Conservation (phyloP, 2,888 invertebrate species). For the Hypomecis punctinalis region DNA sequence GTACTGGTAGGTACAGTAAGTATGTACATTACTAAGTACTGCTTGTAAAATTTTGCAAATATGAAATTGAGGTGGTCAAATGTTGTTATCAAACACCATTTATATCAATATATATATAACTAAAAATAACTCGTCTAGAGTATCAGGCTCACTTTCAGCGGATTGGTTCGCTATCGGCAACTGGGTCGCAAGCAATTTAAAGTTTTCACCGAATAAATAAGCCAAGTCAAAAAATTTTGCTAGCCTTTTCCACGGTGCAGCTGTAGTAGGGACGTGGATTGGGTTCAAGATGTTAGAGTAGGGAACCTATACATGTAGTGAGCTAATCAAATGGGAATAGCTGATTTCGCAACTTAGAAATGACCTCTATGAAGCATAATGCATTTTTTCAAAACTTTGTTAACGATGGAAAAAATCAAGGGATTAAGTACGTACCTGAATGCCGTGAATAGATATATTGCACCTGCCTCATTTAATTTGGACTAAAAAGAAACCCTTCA, state of each 20-base stretch:
- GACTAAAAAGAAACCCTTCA: conserved; percentile 19
- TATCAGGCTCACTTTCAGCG: conserved; percentile 66
- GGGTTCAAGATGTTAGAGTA: conserved; percentile 17
- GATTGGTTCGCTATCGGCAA: conserved; percentile 76
- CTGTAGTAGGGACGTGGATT: conserved; percentile 49
- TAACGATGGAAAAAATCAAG: too few species aligned
- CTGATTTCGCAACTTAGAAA: too few species aligned
- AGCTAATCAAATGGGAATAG: too few species aligned
- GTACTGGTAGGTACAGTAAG: too few species aligned
- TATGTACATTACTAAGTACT: too few species aligned
- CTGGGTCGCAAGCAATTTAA: conserved; percentile 82
- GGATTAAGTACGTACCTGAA: too few species aligned
- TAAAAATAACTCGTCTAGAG: conserved; percentile 60
- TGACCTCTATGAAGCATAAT: too few species aligned
- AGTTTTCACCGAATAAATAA: conserved; percentile 80
- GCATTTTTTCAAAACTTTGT: too few species aligned
- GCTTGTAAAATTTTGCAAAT: too few species aligned
- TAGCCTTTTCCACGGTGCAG: conserved; percentile 58
- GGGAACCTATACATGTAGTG: background rate
- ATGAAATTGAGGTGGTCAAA: background rate
- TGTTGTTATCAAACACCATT: background rate
- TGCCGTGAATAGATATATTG: too few species aligned
- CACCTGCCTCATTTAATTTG: conserved; percentile 21
- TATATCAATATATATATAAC: conserved; percentile 38
- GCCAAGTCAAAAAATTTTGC: conserved; percentile 71